These are phyloP conservation scores for Ectemnius cavifrons DNA, from an alignment of 2,888 invertebrate genomes.

Conservation along the genomic window DNA sequence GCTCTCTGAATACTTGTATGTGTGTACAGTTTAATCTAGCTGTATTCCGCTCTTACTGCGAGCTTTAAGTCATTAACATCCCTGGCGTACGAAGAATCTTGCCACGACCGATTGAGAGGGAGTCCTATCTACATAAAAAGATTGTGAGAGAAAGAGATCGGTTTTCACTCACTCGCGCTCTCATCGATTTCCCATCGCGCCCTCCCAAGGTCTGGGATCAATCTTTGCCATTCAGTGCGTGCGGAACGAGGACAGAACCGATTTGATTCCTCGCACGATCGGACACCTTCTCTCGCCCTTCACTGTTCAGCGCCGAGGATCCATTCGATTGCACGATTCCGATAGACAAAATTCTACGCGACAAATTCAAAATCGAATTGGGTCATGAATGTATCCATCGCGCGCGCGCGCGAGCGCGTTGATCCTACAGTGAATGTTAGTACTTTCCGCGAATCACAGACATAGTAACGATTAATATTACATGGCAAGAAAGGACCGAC, in stretches of 20 bases:
- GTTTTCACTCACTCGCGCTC: background rate
- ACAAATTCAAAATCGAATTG: background rate
- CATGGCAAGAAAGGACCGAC: conserved; percentile 13
- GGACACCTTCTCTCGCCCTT: background rate
- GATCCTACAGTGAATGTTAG: conserved; percentile 13
- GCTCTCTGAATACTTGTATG: conserved; percentile 43
- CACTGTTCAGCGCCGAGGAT: background rate
- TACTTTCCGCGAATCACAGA: conserved; percentile 48
- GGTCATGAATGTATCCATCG: too few relatives aligned
- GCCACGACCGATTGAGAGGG: background rate
- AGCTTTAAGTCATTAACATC: conserved; percentile 1
- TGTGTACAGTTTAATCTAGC: conserved; percentile 22
- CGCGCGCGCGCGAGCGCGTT: too few relatives aligned
- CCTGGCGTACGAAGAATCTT: background rate
- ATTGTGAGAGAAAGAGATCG: background rate
- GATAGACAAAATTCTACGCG: background rate
- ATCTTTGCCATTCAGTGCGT: background rate
- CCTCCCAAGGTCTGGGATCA: background rate
- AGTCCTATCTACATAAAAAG: background rate
- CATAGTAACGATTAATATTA: conserved; percentile 35
- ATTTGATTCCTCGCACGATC: background rate
- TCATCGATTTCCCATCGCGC: background rate
- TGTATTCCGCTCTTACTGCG: background rate
- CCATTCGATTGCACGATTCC: background rate
- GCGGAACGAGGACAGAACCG: background rate